Conservation (phyloP, 92 coral and sea anemone genomes). For the Desmophyllum pertusum region DNA sequence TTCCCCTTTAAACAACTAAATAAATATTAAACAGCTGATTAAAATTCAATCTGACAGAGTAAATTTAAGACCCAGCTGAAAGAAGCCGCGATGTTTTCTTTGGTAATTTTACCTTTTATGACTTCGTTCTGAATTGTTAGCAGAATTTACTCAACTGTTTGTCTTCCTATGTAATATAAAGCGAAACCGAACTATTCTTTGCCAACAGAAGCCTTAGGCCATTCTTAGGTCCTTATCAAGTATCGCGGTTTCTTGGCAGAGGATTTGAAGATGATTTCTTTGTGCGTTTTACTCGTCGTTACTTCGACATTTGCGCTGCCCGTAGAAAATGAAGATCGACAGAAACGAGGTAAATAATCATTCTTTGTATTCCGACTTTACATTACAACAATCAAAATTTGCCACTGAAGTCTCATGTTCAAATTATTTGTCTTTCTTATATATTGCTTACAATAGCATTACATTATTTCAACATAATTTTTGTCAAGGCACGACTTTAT, state of each 20-base stretch:
- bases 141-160: conserved; percentile 3
- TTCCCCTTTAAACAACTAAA: too few relatives aligned
- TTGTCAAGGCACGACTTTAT: too few relatives aligned
- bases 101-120: not conserved
- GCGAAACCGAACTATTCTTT: not conserved
- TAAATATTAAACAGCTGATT: too few relatives aligned
- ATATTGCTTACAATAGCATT: too few relatives aligned
- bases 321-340: conserved; percentile 5
- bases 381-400: too few relatives aligned
- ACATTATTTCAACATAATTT: too few relatives aligned
- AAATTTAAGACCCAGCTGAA: not conserved
- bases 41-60: too few relatives aligned
- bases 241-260: not conserved
- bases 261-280: not conserved
- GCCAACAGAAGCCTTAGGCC: not conserved
- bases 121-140: not conserved
- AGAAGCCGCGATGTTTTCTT: not conserved
- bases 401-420: too few relatives aligned
- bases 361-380: not conserved
- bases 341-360: not conserved
- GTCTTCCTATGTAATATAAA: not conserved
- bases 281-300: not conserved
- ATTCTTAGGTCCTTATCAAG: not conserved
- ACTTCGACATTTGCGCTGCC: too few relatives aligned
- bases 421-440: too few relatives aligned